Evolutionary conservation across 2,888 invertebrate species (phyloP).

Genomic region (Agonum fuliginosum): DNA sequence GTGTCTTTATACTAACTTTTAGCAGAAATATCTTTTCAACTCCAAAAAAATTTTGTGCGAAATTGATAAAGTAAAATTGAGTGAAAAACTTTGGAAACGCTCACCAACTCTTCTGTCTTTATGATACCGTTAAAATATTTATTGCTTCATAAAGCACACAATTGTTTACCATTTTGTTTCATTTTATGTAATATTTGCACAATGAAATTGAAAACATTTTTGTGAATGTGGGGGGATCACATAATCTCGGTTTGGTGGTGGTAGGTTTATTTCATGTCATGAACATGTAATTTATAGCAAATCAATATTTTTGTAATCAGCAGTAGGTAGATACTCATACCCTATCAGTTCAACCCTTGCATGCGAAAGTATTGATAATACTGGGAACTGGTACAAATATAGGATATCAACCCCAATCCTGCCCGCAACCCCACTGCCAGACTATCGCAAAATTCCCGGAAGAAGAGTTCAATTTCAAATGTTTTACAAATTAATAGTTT

Average conservation of each 20-base stretch:
- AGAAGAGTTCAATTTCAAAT: too few relatives aligned
- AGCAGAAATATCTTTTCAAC: conserved; percentile 12
- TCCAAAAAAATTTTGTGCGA: conserved; percentile 26
- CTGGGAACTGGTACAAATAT: background rate
- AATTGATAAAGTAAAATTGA: conserved; percentile 49
- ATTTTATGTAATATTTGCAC: background rate
- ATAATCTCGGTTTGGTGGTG: conserved; percentile 31
- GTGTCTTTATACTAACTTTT: conserved; percentile 40
- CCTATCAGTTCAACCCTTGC: background rate
- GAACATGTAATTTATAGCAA: conserved; percentile 25
- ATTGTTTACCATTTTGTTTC: background rate
- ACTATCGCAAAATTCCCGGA: background rate
- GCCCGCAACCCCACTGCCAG: too few relatives aligned
- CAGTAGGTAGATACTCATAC: conserved; percentile 1
- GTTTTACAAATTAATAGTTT: too few relatives aligned
- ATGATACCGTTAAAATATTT: conserved; percentile 45
- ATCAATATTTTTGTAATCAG: conserved; percentile 34
- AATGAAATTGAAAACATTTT: conserved; percentile 15
- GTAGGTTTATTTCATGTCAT: background rate
- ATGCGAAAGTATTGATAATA: conserved; percentile 29
- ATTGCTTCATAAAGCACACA: conserved; percentile 13
- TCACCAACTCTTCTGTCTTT: conserved; percentile 26
- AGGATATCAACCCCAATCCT: too few relatives aligned
- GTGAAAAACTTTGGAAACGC: conserved; percentile 37
- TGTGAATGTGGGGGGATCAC: background rate